Evolutionary conservation across 2,888 invertebrate species (phyloP).

Genomic region (Rhingia rostrata): DNA sequence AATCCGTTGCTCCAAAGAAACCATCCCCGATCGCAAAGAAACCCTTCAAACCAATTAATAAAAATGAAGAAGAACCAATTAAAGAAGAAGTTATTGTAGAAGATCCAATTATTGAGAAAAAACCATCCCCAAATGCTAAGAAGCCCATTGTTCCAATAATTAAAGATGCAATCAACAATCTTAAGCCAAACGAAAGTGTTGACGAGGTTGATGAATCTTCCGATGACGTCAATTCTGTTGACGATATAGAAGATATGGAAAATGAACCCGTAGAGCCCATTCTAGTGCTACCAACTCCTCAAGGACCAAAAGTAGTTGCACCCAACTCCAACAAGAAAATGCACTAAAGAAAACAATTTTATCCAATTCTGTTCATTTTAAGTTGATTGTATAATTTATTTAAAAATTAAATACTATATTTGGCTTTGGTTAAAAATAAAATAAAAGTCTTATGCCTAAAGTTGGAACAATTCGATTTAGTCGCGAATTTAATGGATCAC

Average conservation of each 20-base stretch:
- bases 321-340: not conserved
- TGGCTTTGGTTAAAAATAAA: constrained; percentile 46
- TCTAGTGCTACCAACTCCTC: not conserved
- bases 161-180: constrained; percentile 2
- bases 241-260: not conserved
- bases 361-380: constrained; percentile 1
- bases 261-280: not conserved
- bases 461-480: not conserved
- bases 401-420: constrained; percentile 67
- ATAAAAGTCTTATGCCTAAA: not conserved
- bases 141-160: not conserved
- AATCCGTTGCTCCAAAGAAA: not conserved
- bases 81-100: not conserved
- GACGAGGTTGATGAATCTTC: not conserved
- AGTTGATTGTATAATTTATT: constrained; percentile 49
- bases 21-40: constrained; percentile 1
- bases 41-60: not conserved
- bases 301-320: not conserved
- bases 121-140: constrained; percentile 9
- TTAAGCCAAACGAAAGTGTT: not conserved
- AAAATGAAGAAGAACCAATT: not conserved
- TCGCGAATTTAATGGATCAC: constrained; percentile 52
- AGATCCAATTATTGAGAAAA: not conserved
- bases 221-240: not conserved
- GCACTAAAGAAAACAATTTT: not conserved